Evolutionary conservation across 2,888 invertebrate genomes (phyloP).

Genomic region (Opisthograptis luteolata): DNA sequence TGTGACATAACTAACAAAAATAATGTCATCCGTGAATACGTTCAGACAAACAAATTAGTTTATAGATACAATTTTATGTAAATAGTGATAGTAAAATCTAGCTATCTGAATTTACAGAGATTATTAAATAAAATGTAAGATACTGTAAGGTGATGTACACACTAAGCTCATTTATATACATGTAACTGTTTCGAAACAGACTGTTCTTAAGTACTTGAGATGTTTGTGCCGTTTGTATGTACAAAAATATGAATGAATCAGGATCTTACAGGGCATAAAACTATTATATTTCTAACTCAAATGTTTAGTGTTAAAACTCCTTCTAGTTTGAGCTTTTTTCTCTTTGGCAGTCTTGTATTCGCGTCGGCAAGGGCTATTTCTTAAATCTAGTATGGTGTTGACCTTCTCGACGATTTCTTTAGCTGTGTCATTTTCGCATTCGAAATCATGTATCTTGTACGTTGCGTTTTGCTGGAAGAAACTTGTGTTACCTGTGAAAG

Average conservation of each 20-base stretch:
- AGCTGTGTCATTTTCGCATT: slow-evolving; percentile 89
- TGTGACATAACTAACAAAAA: too few species aligned
- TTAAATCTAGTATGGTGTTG: slow-evolving; percentile 92
- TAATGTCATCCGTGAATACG: too few species aligned
- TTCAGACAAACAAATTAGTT: too few species aligned
- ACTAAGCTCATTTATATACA: neutral
- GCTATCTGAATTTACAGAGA: neutral
- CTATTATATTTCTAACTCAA: slow-evolving; percentile 13
- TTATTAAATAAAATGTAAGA: too few species aligned
- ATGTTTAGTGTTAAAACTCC: slow-evolving; percentile 73
- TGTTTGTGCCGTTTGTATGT: neutral
- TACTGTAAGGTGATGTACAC: neutral
- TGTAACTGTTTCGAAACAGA: too few species aligned
- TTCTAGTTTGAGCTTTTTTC: slow-evolving; percentile 86
- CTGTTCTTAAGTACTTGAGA: neutral
- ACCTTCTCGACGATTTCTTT: slow-evolving; percentile 94
- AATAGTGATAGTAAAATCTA: neutral
- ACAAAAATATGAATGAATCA: slow-evolving; percentile 19
- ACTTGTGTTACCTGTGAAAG: slow-evolving; percentile 58
- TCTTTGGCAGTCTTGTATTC: slow-evolving; percentile 92
- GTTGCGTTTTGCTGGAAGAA: slow-evolving; percentile 76
- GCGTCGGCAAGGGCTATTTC: slow-evolving; percentile 90
- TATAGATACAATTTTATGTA: too few species aligned
- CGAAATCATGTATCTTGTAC: slow-evolving; percentile 95
- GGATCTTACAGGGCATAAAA: slow-evolving; percentile 37